A percentile compares a stretch with the other conserved stretches of the same genome.
These are phyloP conservation scores for Lacerta agilis DNA, from an alignment of 2,797 vertebrate species.

Conservation along the genomic window DNA sequence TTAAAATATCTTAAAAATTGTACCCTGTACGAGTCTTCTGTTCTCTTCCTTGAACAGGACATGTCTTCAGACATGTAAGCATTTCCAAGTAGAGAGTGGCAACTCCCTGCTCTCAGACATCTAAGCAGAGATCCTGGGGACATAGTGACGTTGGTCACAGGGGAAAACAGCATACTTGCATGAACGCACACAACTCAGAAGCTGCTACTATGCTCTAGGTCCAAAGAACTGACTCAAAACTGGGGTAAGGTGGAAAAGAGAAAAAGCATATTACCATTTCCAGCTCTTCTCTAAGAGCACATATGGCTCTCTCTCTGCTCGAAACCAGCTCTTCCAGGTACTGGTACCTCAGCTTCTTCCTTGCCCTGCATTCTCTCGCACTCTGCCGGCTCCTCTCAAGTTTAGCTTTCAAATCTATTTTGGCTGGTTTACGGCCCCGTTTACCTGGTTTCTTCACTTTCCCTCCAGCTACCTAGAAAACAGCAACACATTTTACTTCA, in stretches of 20 bases:
- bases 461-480: conserved; percentile 85
- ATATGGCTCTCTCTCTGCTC: conserved; percentile 94
- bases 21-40: background rate
- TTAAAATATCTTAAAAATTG: background rate
- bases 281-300: conserved; percentile 94
- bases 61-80: background rate
- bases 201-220: background rate
- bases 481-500: conserved; percentile 19
- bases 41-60: background rate
- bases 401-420: conserved; percentile 97
- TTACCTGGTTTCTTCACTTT: conserved; percentile 98
- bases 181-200: background rate
- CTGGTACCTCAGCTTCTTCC: conserved; percentile 96
- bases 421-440: conserved; percentile 94
- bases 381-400: conserved; percentile 96
- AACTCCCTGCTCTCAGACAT: background rate
- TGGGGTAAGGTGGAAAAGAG: background rate
- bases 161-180: background rate
- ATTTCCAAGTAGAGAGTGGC: background rate
- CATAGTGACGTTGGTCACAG: background rate
- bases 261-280: conserved; percentile 87
- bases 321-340: conserved; percentile 97
- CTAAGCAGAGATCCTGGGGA: background rate
- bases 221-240: background rate
- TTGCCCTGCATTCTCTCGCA: conserved; percentile 92